Evolutionary conservation across 2,113 vertebrate genomes (phyloP).

Genomic region (Ellobius talpinus): DNA sequence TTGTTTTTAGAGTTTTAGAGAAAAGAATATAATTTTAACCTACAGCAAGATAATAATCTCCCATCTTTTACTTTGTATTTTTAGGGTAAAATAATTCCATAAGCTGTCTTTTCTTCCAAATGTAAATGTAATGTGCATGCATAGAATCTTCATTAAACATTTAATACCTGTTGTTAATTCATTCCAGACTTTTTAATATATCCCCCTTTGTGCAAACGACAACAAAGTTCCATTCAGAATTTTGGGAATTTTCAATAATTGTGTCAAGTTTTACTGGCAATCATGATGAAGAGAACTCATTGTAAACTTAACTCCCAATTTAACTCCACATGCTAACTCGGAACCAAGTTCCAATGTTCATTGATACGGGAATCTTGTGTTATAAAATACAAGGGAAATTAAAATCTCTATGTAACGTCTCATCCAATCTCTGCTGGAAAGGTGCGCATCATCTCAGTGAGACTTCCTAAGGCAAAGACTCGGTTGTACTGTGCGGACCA

Average conservation of each 20-base stretch:
- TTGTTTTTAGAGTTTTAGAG: neutral
- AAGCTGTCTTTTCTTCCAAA: neutral
- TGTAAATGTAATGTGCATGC: neutral
- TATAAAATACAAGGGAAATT: neutral
- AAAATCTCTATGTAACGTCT: neutral
- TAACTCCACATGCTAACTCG: neutral
- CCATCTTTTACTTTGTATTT: neutral
- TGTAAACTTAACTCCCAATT: neutral
- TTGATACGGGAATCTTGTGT: neutral
- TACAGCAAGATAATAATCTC: neutral
- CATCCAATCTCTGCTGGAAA: neutral
- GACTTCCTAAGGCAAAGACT: neutral
- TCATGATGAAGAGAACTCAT: neutral
- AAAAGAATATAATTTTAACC: slow-evolving; percentile 16
- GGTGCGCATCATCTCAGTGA: too few species aligned
- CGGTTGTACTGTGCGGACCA: neutral
- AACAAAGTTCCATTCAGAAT: neutral
- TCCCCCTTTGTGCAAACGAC: neutral
- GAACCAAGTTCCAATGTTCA: too few species aligned
- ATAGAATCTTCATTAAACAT: neutral
- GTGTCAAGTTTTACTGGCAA: neutral
- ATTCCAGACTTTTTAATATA: neutral
- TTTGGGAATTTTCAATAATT: neutral
- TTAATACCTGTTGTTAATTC: neutral
- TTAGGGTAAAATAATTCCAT: neutral